A percentile compares a stretch with the other conserved stretches of the same genome.
phyloP scores from a whole-genome alignment of 2,888 invertebrate genomes.

The Noctua janthina region DNA sequence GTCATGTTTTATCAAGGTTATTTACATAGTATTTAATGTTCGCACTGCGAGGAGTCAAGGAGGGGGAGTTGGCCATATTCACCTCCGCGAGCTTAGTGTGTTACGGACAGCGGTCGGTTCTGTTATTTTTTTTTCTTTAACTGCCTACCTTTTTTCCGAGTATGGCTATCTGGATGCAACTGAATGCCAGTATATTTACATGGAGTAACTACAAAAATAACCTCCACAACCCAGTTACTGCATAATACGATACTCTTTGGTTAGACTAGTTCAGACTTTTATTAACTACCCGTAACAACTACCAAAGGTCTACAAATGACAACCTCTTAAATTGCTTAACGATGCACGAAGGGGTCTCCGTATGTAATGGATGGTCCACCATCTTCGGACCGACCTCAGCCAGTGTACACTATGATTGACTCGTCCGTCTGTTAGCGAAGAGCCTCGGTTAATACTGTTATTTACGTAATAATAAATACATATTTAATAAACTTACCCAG shows the following conservation, averaged over 20 bases:
- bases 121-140: too few relatives aligned
- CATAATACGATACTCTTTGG: neutral
- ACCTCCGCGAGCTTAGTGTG: neutral
- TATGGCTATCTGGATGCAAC: neutral
- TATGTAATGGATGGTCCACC: neutral
- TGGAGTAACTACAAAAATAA: neutral
- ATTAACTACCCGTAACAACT: neutral
- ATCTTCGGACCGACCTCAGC: neutral
- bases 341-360: neutral
- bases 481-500: slow-evolving; percentile 91
- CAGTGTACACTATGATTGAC: neutral
- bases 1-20: slow-evolving; percentile 7
- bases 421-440: too few relatives aligned
- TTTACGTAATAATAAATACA: neutral
- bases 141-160: neutral
- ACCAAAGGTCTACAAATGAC: neutral
- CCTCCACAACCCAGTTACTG: neutral
- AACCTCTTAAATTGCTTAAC: neutral
- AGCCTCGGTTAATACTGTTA: neutral
- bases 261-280: neutral
- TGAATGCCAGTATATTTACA: neutral
- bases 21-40: neutral
- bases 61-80: neutral
- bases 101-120: too few relatives aligned
- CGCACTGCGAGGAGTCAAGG: neutral